Conservation (phyloP, 2,797 vertebrate genomes). For the Caiman crocodilus region DNA sequence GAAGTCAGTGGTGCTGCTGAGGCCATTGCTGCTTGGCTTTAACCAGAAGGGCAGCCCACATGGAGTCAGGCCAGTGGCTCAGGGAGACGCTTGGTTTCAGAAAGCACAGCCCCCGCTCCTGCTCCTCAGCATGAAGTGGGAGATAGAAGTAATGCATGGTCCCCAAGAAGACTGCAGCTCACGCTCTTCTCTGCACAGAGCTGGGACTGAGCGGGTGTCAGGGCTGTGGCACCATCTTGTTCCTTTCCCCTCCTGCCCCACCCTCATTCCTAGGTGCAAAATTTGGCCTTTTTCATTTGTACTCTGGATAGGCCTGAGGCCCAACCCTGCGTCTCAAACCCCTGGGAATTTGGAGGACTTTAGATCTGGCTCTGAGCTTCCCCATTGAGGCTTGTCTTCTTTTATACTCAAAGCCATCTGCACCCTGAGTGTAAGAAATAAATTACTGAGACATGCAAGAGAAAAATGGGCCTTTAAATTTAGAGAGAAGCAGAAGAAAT, state of each 20-base stretch:
- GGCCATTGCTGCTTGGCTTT: rapidly evolving
- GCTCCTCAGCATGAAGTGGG: not conserved
- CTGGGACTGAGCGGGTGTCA: not conserved
- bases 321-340: not conserved
- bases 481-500: not conserved
- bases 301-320: not conserved
- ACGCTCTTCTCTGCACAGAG: not conserved
- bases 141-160: not conserved
- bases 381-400: too few relatives aligned
- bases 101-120: not conserved
- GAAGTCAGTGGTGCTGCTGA: not conserved
- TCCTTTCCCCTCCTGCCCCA: not conserved
- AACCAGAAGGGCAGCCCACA: not conserved
- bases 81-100: not conserved
- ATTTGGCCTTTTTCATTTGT: not conserved
- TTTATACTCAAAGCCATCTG: not conserved
- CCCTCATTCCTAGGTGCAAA: not conserved
- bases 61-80: not conserved
- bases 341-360: rapidly evolving
- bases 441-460: rapidly evolving
- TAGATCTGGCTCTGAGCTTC: rapidly evolving
- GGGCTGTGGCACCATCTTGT: not conserved
- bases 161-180: not conserved
- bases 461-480: not conserved
- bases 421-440: rapidly evolving